These are phyloP conservation scores for Xiphorhynchus erythropygius DNA, from an alignment of 2,797 vertebrate genomes.

Conservation along the genomic window DNA sequence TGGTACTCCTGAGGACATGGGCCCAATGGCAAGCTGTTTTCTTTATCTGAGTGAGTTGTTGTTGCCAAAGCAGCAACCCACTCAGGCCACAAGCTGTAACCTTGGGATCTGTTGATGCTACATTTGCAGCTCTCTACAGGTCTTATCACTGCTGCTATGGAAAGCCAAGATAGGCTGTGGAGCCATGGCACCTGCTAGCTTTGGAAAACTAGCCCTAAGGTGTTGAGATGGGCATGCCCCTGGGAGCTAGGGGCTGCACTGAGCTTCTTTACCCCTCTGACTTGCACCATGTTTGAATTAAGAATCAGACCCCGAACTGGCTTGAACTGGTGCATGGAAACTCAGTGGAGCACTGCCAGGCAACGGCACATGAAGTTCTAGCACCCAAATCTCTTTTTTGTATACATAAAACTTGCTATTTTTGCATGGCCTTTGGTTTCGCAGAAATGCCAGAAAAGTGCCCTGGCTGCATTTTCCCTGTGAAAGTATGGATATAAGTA, in stretches of 20 bases:
- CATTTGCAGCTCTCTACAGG: background rate
- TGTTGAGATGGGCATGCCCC: too few relatives aligned
- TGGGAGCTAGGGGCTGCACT: background rate
- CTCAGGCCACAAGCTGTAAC: background rate
- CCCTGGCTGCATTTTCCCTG: background rate
- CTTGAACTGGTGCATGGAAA: background rate
- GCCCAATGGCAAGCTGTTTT: background rate
- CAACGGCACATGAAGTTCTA: background rate
- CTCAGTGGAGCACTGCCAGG: background rate
- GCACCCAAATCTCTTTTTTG: background rate
- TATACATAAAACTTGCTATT: background rate
- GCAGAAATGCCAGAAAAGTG: background rate
- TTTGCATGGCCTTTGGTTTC: background rate
- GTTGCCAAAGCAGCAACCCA: background rate
- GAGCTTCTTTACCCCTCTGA: background rate
- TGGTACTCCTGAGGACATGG: background rate
- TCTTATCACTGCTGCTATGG: background rate
- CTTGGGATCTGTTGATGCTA: background rate
- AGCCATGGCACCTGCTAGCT: background rate
- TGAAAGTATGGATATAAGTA: background rate
- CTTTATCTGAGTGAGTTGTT: background rate
- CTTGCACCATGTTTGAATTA: background rate
- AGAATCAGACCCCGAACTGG: background rate
- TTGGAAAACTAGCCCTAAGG: background rate
- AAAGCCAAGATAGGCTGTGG: background rate